phyloP scores from a whole-genome alignment of 2,113 vertebrate genomes.

The Terrapene triunguis region DNA sequence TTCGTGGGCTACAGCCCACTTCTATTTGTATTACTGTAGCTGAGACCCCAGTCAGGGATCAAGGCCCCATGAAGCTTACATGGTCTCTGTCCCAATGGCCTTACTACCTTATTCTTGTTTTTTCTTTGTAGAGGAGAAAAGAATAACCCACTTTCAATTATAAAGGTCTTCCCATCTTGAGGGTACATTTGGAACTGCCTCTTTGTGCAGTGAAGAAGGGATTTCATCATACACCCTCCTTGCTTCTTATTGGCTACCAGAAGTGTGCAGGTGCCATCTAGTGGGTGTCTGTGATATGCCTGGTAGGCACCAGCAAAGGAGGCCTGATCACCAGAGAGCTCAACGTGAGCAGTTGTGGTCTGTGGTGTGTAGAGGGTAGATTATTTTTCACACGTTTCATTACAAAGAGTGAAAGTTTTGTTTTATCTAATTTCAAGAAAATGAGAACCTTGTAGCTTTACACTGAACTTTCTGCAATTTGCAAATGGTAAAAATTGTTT shows the following conservation, averaged over 20 bases:
- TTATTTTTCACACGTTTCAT: neutral
- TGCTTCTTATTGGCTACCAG: neutral
- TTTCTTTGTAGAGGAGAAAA: slow-evolving; percentile 24
- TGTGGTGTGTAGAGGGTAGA: rapidly evolving
- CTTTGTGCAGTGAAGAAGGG: neutral
- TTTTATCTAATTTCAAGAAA: neutral
- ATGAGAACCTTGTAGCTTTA: rapidly evolving
- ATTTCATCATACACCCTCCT: neutral
- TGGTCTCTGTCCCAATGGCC: neutral
- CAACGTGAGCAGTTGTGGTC: neutral
- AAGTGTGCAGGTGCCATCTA: neutral
- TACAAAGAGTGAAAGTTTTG: neutral
- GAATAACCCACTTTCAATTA: slow-evolving; percentile 48
- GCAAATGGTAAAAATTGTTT: neutral
- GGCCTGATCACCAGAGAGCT: neutral
- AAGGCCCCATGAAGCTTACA: neutral
- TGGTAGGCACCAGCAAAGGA: neutral
- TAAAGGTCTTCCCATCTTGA: neutral
- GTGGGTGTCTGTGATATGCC: neutral
- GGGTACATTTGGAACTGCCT: neutral
- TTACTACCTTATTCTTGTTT: neutral
- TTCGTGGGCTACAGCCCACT: too few relatives aligned
- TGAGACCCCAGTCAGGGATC: neutral
- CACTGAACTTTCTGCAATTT: rapidly evolving
- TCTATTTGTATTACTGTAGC: neutral